phyloP scores from a whole-genome alignment of 2,888 invertebrate species.

The Agonopterix heracliana region DNA sequence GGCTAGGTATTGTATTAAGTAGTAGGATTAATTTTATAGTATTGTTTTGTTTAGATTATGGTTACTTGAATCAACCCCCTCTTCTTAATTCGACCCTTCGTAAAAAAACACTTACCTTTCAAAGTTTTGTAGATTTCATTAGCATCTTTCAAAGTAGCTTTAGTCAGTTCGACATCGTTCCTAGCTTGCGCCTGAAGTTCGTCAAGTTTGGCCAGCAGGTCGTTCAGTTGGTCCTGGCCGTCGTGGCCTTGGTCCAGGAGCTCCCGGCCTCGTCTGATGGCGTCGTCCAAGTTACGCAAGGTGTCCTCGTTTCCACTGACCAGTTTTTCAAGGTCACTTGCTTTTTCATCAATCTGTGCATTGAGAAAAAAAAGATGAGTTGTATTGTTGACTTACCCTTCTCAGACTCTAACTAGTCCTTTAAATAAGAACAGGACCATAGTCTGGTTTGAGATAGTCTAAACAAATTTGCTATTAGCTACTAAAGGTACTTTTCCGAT shows the following conservation, averaged over 20 bases:
- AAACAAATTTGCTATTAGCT: too few relatives aligned
- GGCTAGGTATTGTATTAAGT: too few relatives aligned
- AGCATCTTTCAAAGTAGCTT: slow-evolving; percentile 70
- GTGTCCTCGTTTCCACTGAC: slow-evolving; percentile 74
- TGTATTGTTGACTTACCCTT: too few relatives aligned
- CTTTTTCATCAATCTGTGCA: slow-evolving; percentile 74
- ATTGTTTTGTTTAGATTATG: too few relatives aligned
- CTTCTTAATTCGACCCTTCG: too few relatives aligned
- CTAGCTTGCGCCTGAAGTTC: slow-evolving; percentile 84
- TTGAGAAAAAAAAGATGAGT: too few relatives aligned
- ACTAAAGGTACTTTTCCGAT: too few relatives aligned
- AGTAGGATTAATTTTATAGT: too few relatives aligned
- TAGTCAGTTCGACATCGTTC: slow-evolving; percentile 89
- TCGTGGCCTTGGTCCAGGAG: slow-evolving; percentile 78
- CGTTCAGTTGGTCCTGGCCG: slow-evolving; percentile 85
- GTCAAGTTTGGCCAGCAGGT: slow-evolving; percentile 86
- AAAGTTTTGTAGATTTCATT: slow-evolving; percentile 35
- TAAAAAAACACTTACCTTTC: slow-evolving; percentile 24
- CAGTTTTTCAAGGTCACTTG: slow-evolving; percentile 62
- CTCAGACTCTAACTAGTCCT: too few relatives aligned
- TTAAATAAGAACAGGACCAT: too few relatives aligned
- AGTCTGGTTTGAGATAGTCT: too few relatives aligned
- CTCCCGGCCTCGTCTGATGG: slow-evolving; percentile 79
- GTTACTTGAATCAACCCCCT: too few relatives aligned
- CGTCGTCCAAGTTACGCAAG: slow-evolving; percentile 79